Evolutionary conservation across 2,797 vertebrate genomes (phyloP).

Genomic region (Oreochromis grahami): DNA sequence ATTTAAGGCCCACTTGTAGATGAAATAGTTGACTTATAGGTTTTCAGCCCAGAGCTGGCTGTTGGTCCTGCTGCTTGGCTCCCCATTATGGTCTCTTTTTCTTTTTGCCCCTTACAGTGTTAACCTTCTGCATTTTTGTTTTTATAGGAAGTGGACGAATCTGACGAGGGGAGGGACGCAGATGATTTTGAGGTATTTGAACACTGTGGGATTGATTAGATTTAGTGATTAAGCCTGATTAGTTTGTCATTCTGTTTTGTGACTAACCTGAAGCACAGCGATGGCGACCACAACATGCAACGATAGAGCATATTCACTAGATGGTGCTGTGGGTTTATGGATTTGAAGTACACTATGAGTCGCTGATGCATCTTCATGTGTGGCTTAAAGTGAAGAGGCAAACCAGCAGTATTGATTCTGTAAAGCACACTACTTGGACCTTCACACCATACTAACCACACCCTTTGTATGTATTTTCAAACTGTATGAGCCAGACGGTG

Average conservation of each 20-base stretch:
- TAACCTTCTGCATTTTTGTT: conserved; percentile 89
- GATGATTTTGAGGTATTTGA: conserved; percentile 96
- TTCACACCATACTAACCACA: conserved; percentile 1
- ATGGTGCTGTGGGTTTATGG: conserved; percentile 47
- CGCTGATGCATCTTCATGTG: neutral
- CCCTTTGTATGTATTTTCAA: neutral
- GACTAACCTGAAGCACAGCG: conserved; percentile 3
- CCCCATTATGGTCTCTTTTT: neutral
- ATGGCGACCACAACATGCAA: neutral
- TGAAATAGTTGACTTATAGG: rapidly evolving
- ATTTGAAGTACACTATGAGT: neutral
- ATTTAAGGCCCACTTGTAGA: neutral
- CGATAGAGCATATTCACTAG: conserved; percentile 43
- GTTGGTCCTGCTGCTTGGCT: neutral
- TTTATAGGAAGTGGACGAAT: conserved; percentile 96
- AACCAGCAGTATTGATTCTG: neutral
- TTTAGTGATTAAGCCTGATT: neutral
- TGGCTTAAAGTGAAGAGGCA: neutral
- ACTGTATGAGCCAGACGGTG: neutral
- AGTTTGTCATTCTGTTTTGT: neutral
- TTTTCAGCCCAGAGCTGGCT: neutral
- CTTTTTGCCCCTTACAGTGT: conserved; percentile 13
- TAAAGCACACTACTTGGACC: neutral
- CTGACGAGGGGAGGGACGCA: conserved; percentile 92
- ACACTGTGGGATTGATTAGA: conserved; percentile 20